phyloP scores from a whole-genome alignment of 2,888 invertebrate species.

The Beris morrisii region DNA sequence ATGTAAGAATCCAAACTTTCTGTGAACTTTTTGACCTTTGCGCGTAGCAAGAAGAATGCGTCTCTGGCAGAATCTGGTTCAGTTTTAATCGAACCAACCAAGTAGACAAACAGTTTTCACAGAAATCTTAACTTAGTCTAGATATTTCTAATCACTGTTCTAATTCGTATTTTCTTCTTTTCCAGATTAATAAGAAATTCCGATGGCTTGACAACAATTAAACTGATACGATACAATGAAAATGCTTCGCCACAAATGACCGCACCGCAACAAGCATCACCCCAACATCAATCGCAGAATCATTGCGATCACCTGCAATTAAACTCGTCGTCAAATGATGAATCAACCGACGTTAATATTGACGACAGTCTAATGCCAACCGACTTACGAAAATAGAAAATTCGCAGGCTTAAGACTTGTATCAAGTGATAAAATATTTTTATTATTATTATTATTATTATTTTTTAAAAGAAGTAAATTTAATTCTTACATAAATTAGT shows the following conservation, averaged over 20 bases:
- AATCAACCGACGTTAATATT: conserved; percentile 35
- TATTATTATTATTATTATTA: conserved; percentile 20
- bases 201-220: conserved; percentile 56
- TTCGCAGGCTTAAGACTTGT: too few species aligned
- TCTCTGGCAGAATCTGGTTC: too few species aligned
- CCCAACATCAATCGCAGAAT: conserved; percentile 9
- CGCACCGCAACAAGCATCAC: conserved; percentile 10
- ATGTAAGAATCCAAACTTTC: too few species aligned
- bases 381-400: conserved; percentile 40
- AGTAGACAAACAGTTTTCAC: too few species aligned
- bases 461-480: conserved; percentile 14
- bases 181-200: conserved; percentile 55
- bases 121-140: too few species aligned
- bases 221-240: conserved; percentile 54
- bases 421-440: conserved; percentile 8
- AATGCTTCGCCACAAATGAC: conserved; percentile 37
- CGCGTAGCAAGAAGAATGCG: too few species aligned
- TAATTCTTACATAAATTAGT: conserved; percentile 1
- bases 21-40: too few species aligned
- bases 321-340: conserved; percentile 26
- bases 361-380: conserved; percentile 42
- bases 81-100: too few species aligned
- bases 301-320: conserved; percentile 15
- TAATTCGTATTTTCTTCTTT: background rate
- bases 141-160: too few species aligned